Percentiles rank a stretch among this genome's conserved stretches.
These are phyloP conservation scores for Dendrocopos noguchii DNA, from an alignment of 2,113 vertebrate genomes.

Conservation along the genomic window DNA sequence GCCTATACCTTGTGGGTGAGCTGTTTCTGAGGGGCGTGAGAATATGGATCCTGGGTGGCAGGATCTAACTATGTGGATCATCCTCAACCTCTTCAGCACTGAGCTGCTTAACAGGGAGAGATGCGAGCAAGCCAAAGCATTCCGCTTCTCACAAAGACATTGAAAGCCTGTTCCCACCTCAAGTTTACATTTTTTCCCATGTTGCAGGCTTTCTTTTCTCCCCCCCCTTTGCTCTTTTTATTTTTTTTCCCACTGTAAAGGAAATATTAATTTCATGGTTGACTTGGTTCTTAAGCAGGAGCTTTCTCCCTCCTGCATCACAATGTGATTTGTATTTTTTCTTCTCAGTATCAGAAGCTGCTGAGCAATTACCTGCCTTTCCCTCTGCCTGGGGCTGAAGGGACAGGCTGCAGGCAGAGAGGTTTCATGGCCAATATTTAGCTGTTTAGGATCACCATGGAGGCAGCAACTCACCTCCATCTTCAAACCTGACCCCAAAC, in stretches of 20 bases:
- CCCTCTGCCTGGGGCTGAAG: not conserved
- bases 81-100: not conserved
- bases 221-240: not conserved
- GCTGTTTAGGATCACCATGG: not conserved
- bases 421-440: not conserved
- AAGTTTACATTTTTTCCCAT: not conserved
- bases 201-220: not conserved
- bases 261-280: conserved; percentile 63
- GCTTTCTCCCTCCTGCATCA: not conserved
- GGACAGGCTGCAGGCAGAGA: not conserved
- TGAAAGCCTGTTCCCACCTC: not conserved
- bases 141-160: not conserved
- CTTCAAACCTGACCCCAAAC: not conserved
- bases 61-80: not conserved
- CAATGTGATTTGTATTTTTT: not conserved
- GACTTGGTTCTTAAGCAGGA: conserved; percentile 13
- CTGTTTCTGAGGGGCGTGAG: not conserved
- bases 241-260: not conserved
- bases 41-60: rapidly evolving
- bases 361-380: not conserved
- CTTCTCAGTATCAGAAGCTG: not conserved
- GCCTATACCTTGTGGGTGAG: rapidly evolving
- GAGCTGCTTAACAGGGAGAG: not conserved
- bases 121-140: not conserved
- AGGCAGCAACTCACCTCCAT: not conserved